phyloP scores from a whole-genome alignment of 2,113 vertebrate species.

The Ailuropoda melanoleuca region DNA sequence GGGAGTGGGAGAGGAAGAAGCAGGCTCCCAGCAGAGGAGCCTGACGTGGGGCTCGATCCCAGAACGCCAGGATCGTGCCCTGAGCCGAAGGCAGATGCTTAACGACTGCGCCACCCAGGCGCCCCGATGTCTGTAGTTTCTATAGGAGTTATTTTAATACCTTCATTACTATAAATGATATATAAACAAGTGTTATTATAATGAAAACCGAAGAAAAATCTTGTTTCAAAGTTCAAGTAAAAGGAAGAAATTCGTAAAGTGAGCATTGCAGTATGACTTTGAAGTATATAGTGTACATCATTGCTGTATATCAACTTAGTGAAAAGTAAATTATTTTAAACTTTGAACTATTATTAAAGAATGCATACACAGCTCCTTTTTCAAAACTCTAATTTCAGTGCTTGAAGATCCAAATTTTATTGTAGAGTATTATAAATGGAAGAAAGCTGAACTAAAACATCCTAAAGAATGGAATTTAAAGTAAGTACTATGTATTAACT shows the following conservation, averaged over 20 bases:
- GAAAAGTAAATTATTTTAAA: conserved; percentile 29
- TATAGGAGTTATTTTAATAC: not conserved
- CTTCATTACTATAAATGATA: not conserved
- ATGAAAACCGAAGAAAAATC: conserved; percentile 18
- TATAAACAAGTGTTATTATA: not conserved
- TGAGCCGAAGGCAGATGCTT: too few species aligned
- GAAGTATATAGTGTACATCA: not conserved
- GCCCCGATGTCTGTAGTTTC: not conserved
- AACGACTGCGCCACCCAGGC: too few species aligned
- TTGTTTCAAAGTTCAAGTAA: conserved; percentile 20
- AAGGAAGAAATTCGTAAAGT: not conserved
- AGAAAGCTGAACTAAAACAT: not conserved
- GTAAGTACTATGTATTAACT: conserved; percentile 49
- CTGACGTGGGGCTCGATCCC: too few species aligned
- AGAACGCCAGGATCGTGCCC: too few species aligned
- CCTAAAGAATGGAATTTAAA: not conserved
- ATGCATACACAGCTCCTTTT: not conserved
- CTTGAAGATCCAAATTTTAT: conserved; percentile 55
- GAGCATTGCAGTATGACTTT: not conserved
- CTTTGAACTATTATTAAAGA: conserved; percentile 1
- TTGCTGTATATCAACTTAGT: not conserved
- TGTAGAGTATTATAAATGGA: not conserved
- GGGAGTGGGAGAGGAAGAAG: too few species aligned
- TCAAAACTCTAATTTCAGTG: conserved; percentile 66
- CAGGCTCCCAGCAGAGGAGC: too few species aligned